Evolutionary conservation across 2,888 invertebrate species (phyloP).

Genomic region (Pomacea canaliculata): DNA sequence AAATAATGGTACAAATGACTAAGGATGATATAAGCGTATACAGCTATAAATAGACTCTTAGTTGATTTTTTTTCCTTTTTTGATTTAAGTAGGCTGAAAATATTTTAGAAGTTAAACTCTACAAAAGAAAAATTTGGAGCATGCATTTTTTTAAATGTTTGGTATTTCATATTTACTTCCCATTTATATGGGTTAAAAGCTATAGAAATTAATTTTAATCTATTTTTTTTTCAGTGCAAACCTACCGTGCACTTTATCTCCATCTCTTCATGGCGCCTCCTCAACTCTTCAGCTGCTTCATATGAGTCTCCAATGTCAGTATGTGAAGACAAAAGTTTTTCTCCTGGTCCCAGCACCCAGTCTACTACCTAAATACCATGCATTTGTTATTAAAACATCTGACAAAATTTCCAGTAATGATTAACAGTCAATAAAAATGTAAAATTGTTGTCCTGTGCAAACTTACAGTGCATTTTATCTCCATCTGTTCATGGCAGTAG

Average conservation of each 20-base stretch:
- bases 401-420: neutral
- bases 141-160: too few relatives aligned
- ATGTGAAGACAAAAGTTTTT: constrained; percentile 80
- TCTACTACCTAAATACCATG: constrained; percentile 76
- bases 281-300: constrained; percentile 81
- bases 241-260: constrained; percentile 81
- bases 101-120: too few relatives aligned
- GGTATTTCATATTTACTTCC: too few relatives aligned
- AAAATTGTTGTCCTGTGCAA: neutral
- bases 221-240: neutral
- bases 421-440: neutral
- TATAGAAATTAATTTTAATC: too few relatives aligned
- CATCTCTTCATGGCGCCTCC: constrained; percentile 81
- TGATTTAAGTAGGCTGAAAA: too few relatives aligned
- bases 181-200: too few relatives aligned
- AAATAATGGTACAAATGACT: too few relatives aligned
- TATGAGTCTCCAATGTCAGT: constrained; percentile 77
- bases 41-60: too few relatives aligned
- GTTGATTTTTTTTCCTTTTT: too few relatives aligned
- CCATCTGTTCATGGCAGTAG: constrained; percentile 79
- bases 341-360: constrained; percentile 84
- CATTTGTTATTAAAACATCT: neutral
- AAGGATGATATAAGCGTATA: too few relatives aligned
- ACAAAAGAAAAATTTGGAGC: too few relatives aligned
- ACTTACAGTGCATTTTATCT: constrained; percentile 80